These are phyloP conservation scores for Zingel zingel DNA, from an alignment of 2,113 vertebrate species.

Conservation along the genomic window DNA sequence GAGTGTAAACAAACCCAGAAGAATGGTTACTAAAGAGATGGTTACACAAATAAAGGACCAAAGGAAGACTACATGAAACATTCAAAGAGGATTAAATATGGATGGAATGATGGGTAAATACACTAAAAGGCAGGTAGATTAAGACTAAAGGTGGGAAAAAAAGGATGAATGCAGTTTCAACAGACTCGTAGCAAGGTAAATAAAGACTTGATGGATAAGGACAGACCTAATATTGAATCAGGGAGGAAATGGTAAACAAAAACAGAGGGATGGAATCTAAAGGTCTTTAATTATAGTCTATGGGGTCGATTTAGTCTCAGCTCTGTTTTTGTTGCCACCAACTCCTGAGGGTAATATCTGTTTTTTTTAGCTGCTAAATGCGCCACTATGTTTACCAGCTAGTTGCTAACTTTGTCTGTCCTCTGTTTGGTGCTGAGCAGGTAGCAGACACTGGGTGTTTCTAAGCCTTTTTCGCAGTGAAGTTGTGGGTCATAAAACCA, in stretches of 20 bases:
- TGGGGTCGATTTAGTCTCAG: not conserved
- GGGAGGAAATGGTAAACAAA: slow-evolving; percentile 31
- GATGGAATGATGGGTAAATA: slow-evolving; percentile 10
- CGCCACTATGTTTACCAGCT: no score
- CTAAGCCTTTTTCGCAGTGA: not conserved
- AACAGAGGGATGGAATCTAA: not conserved
- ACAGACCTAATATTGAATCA: not conserved
- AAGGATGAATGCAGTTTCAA: slow-evolving; percentile 25
- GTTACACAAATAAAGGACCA: slow-evolving; percentile 18
- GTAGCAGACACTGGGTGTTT: not conserved
- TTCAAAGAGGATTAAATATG: slow-evolving; percentile 27
- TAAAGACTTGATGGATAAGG: slow-evolving; percentile 4
- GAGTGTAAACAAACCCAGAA: slow-evolving; percentile 4
- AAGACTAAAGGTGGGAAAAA: not conserved
- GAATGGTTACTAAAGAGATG: slow-evolving; percentile 10
- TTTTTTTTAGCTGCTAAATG: not conserved
- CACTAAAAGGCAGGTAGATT: not conserved
- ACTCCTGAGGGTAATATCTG: not conserved
- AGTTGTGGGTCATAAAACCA: not conserved
- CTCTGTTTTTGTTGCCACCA: not conserved
- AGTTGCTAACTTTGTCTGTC: no score
- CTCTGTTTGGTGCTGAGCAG: not conserved
- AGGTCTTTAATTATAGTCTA: not conserved
- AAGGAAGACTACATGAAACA: not conserved
- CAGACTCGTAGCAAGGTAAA: slow-evolving; percentile 1